These are phyloP conservation scores for Eulemur macaco DNA, from an alignment of 2,113 vertebrate species.

Conservation along the genomic window DNA sequence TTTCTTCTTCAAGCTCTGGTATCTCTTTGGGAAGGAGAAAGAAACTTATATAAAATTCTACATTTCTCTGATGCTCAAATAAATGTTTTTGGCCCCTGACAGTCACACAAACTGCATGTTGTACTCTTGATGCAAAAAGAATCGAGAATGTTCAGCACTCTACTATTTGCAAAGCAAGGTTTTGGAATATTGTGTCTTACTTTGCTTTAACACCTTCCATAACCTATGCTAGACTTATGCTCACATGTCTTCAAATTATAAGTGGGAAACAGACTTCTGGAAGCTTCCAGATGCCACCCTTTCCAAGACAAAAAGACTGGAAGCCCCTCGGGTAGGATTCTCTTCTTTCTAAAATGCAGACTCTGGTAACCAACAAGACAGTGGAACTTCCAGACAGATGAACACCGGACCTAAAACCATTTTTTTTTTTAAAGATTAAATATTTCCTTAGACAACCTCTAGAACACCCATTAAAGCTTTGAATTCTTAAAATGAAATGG, in stretches of 20 bases:
- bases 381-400: constrained; percentile 51
- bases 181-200: background rate
- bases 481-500: background rate
- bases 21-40: background rate
- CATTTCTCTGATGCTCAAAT: background rate
- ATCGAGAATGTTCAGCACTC: background rate
- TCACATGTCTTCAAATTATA: background rate
- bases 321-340: background rate
- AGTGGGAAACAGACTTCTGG: background rate
- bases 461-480: constrained; percentile 26
- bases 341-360: background rate
- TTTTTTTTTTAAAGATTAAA: constrained; percentile 23
- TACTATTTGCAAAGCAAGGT: background rate
- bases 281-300: constrained; percentile 16
- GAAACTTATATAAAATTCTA: background rate
- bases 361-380: constrained; percentile 29
- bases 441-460: constrained; percentile 18
- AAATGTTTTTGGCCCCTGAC: background rate
- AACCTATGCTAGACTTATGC: background rate
- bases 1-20: background rate
- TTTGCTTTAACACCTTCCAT: background rate
- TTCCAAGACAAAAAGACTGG: background rate
- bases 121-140: background rate
- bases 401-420: constrained; percentile 31
- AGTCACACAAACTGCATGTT: background rate